Evolutionary conservation across 2,888 invertebrate species (phyloP).

Genomic region (Pyrgus malvae): DNA sequence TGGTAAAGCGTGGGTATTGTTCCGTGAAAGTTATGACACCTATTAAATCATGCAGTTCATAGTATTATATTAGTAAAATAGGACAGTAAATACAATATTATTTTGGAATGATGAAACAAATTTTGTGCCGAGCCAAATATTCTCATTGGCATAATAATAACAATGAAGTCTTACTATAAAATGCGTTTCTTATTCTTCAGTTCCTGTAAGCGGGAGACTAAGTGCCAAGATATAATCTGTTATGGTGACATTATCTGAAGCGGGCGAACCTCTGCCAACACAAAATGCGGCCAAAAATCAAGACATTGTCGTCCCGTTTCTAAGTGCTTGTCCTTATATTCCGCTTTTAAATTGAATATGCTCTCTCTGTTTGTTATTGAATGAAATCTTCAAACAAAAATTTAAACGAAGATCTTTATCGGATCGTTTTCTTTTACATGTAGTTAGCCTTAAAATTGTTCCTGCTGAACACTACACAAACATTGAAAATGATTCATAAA

Average conservation of each 20-base stretch:
- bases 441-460: no score
- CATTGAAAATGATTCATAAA: no score
- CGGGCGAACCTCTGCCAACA: conserved; percentile 61
- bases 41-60: no score
- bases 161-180: conserved; percentile 49
- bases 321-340: conserved; percentile 44
- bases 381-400: no score
- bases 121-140: not conserved
- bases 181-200: conserved; percentile 57
- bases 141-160: conserved; percentile 33
- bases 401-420: no score
- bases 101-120: no score
- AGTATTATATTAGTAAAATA: no score
- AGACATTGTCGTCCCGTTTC: conserved; percentile 54
- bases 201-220: conserved; percentile 50
- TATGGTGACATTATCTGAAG: conserved; percentile 76
- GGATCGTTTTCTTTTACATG: no score
- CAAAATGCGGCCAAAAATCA: conserved; percentile 62
- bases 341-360: conserved; percentile 8
- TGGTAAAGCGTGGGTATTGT: no score
- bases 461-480: no score
- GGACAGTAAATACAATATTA: no score
- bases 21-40: no score
- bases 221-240: conserved; percentile 79
- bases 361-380: not conserved